Percentiles rank a stretch among this genome's conserved stretches.
These are phyloP conservation scores for Sinocyclocheilus anshuiensis DNA, from an alignment of 2,113 vertebrate species.

Conservation along the genomic window DNA sequence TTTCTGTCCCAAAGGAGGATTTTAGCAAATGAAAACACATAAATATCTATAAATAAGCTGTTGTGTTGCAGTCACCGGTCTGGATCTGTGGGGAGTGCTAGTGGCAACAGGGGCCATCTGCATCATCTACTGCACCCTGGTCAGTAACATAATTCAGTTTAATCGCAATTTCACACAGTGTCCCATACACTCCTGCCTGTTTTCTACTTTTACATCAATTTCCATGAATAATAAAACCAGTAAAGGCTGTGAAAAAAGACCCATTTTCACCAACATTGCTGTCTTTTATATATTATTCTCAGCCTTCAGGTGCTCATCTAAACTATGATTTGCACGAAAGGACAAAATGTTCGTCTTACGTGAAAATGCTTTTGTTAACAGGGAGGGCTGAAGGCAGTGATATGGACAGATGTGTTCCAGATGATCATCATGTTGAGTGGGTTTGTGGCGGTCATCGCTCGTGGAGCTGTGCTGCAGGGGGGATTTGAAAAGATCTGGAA, in stretches of 20 bases:
- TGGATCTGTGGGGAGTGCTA: constrained; percentile 81
- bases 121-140: constrained; percentile 82
- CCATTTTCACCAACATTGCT: neutral
- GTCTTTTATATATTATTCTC: neutral
- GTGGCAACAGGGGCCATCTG: constrained; percentile 78
- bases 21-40: neutral
- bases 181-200: neutral
- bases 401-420: constrained; percentile 83
- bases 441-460: constrained; percentile 77
- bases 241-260: neutral
- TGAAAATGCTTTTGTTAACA: constrained; percentile 50
- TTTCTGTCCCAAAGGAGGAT: neutral
- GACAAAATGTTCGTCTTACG: neutral
- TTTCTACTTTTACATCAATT: neutral
- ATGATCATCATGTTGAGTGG: constrained; percentile 80
- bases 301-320: neutral
- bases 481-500: constrained; percentile 74
- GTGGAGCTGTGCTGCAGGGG: constrained; percentile 73
- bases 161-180: neutral
- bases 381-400: constrained; percentile 82
- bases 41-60: neutral
- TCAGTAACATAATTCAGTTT: constrained; percentile 60
- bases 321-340: neutral
- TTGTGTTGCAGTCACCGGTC: constrained; percentile 73
- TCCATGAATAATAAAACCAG: neutral